These are phyloP conservation scores for Helicoverpa zea DNA, from an alignment of 1,140 invertebrate species.

Conservation along the genomic window DNA sequence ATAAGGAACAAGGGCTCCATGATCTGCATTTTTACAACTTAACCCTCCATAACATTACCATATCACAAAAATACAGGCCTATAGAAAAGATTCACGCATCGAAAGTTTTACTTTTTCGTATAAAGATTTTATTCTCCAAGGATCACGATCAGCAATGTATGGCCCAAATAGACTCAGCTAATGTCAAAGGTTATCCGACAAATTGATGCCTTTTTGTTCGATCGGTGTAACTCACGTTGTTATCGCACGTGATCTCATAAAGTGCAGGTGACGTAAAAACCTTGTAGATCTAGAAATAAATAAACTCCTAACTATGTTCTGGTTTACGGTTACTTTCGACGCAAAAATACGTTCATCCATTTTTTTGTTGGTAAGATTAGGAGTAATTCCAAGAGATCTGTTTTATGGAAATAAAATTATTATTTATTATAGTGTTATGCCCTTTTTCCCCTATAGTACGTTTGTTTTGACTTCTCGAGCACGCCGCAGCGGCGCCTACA, in stretches of 20 bases:
- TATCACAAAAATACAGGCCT: constrained; percentile 15
- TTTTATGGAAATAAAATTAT: neutral
- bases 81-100: constrained; percentile 2
- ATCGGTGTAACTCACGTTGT: constrained; percentile 5
- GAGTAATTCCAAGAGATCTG: neutral
- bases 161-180: constrained; percentile 31
- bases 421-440: constrained; percentile 40
- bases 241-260: constrained; percentile 19
- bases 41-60: constrained; percentile 25
- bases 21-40: constrained; percentile 19
- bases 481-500: constrained; percentile 63
- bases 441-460: constrained; percentile 56
- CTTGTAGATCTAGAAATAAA: neutral
- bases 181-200: constrained; percentile 29
- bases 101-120: neutral
- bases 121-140: neutral
- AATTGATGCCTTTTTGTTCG: neutral
- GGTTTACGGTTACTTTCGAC: neutral
- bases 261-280: neutral
- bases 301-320: neutral
- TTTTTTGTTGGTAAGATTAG: neutral
- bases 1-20: constrained; percentile 4
- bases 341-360: neutral
- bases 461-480: constrained; percentile 68
- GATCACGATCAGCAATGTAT: neutral